phyloP scores from a whole-genome alignment of 2,888 invertebrate species.

The Orthonevra nobilis region DNA sequence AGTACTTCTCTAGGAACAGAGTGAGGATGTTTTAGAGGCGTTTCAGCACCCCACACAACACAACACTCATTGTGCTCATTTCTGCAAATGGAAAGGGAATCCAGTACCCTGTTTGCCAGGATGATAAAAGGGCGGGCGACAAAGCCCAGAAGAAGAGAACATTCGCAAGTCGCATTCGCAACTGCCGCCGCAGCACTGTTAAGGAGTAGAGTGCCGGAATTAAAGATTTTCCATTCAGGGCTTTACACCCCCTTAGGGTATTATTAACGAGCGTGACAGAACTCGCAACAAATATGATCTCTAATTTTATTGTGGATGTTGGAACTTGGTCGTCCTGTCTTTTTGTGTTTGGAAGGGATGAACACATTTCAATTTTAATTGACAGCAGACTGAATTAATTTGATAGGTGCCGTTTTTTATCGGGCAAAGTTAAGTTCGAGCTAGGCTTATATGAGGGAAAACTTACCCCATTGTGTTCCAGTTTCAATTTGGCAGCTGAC shows the following conservation, averaged over 20 bases:
- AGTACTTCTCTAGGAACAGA: conserved; percentile 37
- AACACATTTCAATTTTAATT: conserved; percentile 64
- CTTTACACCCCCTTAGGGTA: conserved; percentile 75
- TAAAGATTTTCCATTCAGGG: conserved; percentile 67
- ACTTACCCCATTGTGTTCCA: conserved; percentile 84
- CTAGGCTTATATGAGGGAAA: conserved; percentile 21
- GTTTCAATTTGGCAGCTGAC: conserved; percentile 96
- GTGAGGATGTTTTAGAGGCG: conserved; percentile 49
- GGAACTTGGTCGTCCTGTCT: conserved; percentile 1
- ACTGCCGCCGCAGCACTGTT: too few species aligned
- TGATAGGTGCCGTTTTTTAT: conserved; percentile 3
- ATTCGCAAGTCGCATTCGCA: too few species aligned
- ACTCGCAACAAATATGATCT: conserved; percentile 74
- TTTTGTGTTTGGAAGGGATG: not conserved
- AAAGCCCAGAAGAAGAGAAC: conserved; percentile 41
- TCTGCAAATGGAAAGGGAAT: conserved; percentile 13
- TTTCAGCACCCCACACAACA: conserved; percentile 55
- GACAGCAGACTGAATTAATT: conserved; percentile 56
- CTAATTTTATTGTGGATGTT: conserved; percentile 46
- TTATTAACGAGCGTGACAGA: conserved; percentile 79
- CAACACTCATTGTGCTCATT: conserved; percentile 45
- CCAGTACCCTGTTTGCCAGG: conserved; percentile 4
- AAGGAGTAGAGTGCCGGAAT: conserved; percentile 58
- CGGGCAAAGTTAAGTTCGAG: conserved; percentile 43
- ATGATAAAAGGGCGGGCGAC: conserved; percentile 57